Evolutionary conservation across 2,113 vertebrate species (phyloP).

Genomic region (Indicator maculatus): DNA sequence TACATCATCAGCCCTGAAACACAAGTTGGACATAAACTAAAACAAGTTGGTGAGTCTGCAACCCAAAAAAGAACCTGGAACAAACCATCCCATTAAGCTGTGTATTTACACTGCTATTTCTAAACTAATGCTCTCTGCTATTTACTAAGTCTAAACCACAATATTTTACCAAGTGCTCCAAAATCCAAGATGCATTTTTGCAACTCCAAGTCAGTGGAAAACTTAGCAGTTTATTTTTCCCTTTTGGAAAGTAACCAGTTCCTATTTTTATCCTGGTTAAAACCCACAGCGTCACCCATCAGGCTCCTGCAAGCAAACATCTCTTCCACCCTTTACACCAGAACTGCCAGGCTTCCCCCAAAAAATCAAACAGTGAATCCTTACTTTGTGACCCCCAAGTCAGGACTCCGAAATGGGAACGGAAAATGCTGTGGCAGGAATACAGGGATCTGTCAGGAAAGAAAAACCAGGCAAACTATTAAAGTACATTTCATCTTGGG

Average conservation of each 20-base stretch:
- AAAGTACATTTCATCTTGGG: constrained; percentile 1
- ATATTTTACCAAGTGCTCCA: constrained; percentile 55
- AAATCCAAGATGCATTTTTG: constrained; percentile 63
- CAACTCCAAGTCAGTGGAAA: constrained; percentile 65
- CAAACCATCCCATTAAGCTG: constrained; percentile 18
- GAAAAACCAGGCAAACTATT: constrained; percentile 22
- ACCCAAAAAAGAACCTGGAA: constrained; percentile 32
- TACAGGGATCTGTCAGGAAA: constrained; percentile 18
- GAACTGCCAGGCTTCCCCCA: background rate
- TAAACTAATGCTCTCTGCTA: constrained; percentile 49
- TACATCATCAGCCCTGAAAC: background rate
- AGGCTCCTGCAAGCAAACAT: constrained; percentile 45
- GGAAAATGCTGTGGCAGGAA: background rate
- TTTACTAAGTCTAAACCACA: constrained; percentile 55
- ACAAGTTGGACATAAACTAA: background rate
- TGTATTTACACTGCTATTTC: constrained; percentile 52
- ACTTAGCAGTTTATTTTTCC: constrained; percentile 64
- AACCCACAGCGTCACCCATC: constrained; percentile 19
- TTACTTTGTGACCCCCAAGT: background rate
- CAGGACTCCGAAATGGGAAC: background rate
- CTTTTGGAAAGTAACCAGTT: constrained; percentile 46
- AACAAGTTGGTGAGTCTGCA: constrained; percentile 5
- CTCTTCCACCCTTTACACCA: background rate
- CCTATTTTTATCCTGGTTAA: constrained; percentile 37
- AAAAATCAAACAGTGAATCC: background rate